These are phyloP conservation scores for Trinorchestia longiramus DNA, from an alignment of 1,140 invertebrate genomes.

Conservation along the genomic window DNA sequence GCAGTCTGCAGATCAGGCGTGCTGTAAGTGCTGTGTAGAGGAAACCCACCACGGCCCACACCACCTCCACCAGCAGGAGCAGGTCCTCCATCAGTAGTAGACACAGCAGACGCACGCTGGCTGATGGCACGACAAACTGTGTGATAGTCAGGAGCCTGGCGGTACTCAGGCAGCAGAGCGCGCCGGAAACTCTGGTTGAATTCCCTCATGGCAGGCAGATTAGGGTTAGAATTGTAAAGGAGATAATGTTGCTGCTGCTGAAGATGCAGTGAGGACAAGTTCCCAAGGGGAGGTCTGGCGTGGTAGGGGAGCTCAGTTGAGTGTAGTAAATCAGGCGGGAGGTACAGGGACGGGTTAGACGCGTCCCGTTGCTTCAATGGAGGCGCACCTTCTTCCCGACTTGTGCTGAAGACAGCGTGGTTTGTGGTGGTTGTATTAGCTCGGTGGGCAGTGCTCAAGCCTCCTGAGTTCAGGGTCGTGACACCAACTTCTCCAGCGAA, in stretches of 20 bases:
- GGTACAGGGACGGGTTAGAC: not conserved
- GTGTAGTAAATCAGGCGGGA: not conserved
- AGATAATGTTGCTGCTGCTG: conserved; percentile 50
- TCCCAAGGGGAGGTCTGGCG: not conserved
- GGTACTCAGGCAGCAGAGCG: conserved; percentile 86
- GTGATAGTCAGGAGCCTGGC: conserved; percentile 93
- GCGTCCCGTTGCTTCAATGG: not conserved
- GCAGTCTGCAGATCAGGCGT: conserved; percentile 30
- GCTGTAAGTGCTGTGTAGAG: conserved; percentile 45
- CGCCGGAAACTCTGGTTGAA: conserved; percentile 69
- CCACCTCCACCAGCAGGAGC: not conserved
- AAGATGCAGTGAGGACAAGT: conserved; percentile 14
- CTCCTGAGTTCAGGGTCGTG: not conserved
- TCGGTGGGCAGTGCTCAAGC: not conserved
- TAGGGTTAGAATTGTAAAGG: conserved; percentile 27
- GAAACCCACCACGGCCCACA: not conserved
- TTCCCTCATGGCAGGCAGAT: conserved; percentile 2
- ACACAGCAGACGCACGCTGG: not conserved
- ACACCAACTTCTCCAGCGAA: not conserved
- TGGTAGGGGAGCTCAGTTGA: not conserved
- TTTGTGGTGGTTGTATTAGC: not conserved
- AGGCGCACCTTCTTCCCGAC: not conserved
- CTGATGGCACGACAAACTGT: conserved; percentile 73
- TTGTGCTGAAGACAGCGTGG: not conserved
- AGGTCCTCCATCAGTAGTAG: not conserved